These are phyloP conservation scores for Cremastinae sp. DNA, from an alignment of 2,888 invertebrate genomes.

Conservation along the genomic window DNA sequence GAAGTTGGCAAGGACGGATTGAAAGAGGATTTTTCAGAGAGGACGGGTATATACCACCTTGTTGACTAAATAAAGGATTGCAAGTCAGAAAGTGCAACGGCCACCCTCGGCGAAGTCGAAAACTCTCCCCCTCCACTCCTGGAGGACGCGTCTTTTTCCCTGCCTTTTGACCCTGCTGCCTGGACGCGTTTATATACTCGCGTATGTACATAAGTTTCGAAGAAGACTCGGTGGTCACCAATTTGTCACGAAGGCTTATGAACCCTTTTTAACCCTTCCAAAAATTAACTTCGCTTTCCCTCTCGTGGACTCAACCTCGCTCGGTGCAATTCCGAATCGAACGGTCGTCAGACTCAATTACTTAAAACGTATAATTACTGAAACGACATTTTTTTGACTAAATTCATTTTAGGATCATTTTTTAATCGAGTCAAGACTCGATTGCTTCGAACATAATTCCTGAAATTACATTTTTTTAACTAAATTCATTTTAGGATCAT, in stretches of 20 bases:
- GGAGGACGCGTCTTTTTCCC: constrained; percentile 23
- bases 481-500: too few relatives aligned
- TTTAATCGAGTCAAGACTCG: too few relatives aligned
- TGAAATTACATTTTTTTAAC: too few relatives aligned
- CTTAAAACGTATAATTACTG: too few relatives aligned
- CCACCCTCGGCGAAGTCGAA: constrained; percentile 41
- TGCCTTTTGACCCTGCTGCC: constrained; percentile 6
- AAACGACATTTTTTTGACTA: too few relatives aligned
- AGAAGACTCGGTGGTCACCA: constrained; percentile 65
- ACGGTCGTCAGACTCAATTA: too few relatives aligned
- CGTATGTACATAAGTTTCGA: constrained; percentile 9
- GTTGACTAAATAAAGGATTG: constrained; percentile 79
- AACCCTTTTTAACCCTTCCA: constrained; percentile 49
- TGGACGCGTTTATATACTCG: constrained; percentile 56
- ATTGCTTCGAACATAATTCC: too few relatives aligned
- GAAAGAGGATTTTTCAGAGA: constrained; percentile 44
- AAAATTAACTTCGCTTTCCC: constrained; percentile 8
- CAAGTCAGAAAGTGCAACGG: constrained; percentile 68
- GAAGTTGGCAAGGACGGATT: constrained; percentile 26
- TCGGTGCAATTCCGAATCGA: too few relatives aligned
- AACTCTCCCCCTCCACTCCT: constrained; percentile 31
- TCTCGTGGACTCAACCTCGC: constrained; percentile 16
- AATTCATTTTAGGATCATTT: too few relatives aligned
- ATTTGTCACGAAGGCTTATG: constrained; percentile 71
- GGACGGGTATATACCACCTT: constrained; percentile 71